Evolutionary conservation across 2,797 vertebrate genomes (phyloP).

Genomic region (Acropternis orthonyx): DNA sequence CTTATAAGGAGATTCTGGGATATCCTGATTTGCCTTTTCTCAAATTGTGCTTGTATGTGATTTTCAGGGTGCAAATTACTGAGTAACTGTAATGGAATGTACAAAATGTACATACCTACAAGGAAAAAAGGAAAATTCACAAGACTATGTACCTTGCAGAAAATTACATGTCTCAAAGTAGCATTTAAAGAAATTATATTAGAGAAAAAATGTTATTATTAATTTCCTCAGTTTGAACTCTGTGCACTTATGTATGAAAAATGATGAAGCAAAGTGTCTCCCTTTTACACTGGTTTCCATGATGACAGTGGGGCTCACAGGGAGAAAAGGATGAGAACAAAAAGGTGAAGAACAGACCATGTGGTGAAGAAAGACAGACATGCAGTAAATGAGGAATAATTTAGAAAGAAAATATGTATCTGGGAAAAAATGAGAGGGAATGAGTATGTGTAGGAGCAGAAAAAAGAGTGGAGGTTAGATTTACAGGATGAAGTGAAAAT

Average conservation of each 20-base stretch:
- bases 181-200: neutral
- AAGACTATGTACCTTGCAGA: neutral
- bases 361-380: neutral
- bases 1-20: neutral
- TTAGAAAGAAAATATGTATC: neutral
- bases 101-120: fast-evolving
- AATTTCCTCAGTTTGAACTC: neutral
- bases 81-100: neutral
- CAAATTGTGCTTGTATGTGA: neutral
- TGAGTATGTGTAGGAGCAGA: neutral
- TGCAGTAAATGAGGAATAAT: neutral
- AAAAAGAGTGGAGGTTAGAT: neutral
- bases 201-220: neutral
- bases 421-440: neutral
- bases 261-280: neutral
- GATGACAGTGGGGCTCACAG: neutral
- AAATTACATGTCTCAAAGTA: neutral
- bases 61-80: neutral
- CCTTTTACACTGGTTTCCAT: neutral
- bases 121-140: neutral
- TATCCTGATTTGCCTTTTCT: neutral
- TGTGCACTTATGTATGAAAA: neutral
- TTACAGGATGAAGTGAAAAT: neutral
- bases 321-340: neutral
- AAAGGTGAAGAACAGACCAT: neutral